Evolutionary conservation across 2,113 vertebrate species (phyloP).

Genomic region (Dascyllus trimaculatus): DNA sequence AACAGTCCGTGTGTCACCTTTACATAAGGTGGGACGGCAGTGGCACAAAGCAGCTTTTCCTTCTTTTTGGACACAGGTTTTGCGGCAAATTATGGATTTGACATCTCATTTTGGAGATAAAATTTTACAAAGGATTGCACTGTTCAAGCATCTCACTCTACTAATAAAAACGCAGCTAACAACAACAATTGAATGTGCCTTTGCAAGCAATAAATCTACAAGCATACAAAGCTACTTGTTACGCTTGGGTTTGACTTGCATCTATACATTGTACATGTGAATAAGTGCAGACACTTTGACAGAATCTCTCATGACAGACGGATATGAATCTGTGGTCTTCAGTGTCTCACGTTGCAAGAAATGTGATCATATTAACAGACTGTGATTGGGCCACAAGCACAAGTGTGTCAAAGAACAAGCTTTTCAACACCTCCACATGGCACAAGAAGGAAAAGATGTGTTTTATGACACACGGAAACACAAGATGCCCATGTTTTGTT

Average conservation of each 20-base stretch:
- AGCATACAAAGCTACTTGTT: not conserved
- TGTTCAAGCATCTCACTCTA: not conserved
- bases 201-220: not conserved
- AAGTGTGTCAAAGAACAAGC: slow-evolving; percentile 4
- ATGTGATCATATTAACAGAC: slow-evolving; percentile 12
- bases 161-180: not conserved
- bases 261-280: not conserved
- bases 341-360: slow-evolving; percentile 17
- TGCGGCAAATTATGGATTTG: not conserved
- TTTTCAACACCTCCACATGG: not conserved
- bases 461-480: not conserved
- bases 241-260: not conserved
- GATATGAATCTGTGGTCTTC: slow-evolving; percentile 8
- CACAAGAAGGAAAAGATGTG: not conserved
- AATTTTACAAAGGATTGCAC: not conserved
- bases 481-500: not conserved
- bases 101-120: not conserved
- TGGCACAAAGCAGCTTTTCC: not conserved
- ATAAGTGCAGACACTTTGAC: too few species aligned
- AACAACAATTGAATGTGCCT: not conserved
- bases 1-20: slow-evolving; percentile 15
- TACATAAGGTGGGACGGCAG: not conserved
- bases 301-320: not conserved
- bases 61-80: not conserved
- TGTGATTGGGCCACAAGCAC: not conserved